Base-by-base conservation (phyloP, 1,140 invertebrate genomes). In the Lerema accius region DNA sequence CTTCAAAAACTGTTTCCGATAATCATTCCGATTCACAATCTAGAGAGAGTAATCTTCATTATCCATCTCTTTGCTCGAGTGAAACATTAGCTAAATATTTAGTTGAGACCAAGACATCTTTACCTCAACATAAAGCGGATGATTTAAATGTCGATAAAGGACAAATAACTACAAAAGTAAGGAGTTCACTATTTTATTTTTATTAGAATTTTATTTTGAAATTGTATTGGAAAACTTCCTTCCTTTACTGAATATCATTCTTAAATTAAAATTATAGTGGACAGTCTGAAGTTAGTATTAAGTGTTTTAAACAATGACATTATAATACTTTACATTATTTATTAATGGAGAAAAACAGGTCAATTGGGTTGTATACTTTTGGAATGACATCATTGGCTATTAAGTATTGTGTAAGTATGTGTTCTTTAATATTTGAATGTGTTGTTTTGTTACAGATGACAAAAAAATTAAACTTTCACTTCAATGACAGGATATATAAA, bases 401-500 rank as follows among this genome's bases (percentile, higher is more conserved):
- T n/a, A n/a, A n/a, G n/a, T n/a, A n/a, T n/a, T n/a, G n/a, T n/a
- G n/a, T n/a, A n/a, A n/a, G n/a, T n/a, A n/a, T n/a, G n/a, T n/a
- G n/a, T n/a, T n/a, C n/a, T n/a, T n/a, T n/a, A n/a, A n/a, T 42
- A 35, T 61, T 35, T 32, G 28, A 3, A 3, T 23, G 19, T 23
- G 51, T 61, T 32, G n/a, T n/a, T 63, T 58, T 63, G 11, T 84
- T 89, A 28, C 73, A 90, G 90, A 67, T 90, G 50, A 87, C 86
- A 50, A 90, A 90, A 55, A 86, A 83, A 53, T 59, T 91, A 15
- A 92, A 92, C 72, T 90, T 90, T 61, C 88, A 91, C 61, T 83
- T 90, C 40, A 89, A 91, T 71, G 86, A 92, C 35, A 86, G 71
- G 69, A 86, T 92, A 43, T 92, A 90, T 59, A 89, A 86, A 63